phyloP scores from a whole-genome alignment of 2,113 vertebrate genomes.

The Carassius carassius region DNA sequence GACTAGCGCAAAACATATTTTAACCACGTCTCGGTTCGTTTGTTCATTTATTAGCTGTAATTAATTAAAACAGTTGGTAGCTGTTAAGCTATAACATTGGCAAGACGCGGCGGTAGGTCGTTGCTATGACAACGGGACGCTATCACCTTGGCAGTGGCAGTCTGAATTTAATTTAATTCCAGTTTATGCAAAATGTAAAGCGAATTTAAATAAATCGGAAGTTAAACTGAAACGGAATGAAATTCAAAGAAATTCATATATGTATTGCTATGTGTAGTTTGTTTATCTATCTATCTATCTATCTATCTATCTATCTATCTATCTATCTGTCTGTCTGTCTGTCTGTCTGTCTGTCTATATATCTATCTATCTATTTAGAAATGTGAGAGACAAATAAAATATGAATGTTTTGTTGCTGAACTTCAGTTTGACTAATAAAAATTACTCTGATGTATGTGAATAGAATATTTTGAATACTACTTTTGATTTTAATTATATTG shows the following conservation, averaged over 20 bases:
- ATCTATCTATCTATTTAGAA: too few species aligned
- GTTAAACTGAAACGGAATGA: background rate
- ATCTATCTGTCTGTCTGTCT: too few species aligned
- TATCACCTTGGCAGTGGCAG: background rate
- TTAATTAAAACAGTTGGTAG: background rate
- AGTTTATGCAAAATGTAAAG: background rate
- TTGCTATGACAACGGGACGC: conserved; percentile 27
- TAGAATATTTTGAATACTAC: too few species aligned
- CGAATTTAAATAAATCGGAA: background rate
- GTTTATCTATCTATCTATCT: background rate
- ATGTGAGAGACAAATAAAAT: too few species aligned
- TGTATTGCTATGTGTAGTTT: background rate
- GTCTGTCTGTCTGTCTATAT: too few species aligned
- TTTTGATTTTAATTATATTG: too few species aligned
- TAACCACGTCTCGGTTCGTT: background rate
- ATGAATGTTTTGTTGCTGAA: too few species aligned
- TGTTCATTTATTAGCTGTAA: background rate
- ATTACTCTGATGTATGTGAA: too few species aligned
- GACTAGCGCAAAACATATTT: background rate
- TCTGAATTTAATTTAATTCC: background rate
- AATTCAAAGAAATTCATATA: background rate
- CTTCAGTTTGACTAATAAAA: too few species aligned
- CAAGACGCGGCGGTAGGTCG: background rate
- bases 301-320: too few species aligned
- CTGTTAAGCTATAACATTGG: background rate